A percentile compares a stretch with the other conserved stretches of the same genome.
Evolutionary conservation across 2,113 vertebrate genomes (phyloP).

Genomic region (Xiphias gladius): DNA sequence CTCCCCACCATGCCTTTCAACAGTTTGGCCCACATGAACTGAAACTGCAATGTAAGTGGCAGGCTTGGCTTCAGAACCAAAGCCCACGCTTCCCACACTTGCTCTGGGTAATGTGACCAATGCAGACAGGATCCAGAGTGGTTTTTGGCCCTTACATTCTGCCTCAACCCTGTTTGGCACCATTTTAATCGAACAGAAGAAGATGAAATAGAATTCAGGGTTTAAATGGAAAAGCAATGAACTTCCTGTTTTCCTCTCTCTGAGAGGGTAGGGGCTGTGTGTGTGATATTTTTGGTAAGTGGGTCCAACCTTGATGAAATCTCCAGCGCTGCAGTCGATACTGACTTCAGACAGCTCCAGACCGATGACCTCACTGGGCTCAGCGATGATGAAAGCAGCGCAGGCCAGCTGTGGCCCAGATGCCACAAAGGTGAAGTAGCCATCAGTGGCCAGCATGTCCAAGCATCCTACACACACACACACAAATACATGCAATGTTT

Average conservation of each 20-base stretch:
- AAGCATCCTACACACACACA: constrained; percentile 69
- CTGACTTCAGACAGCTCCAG: constrained; percentile 79
- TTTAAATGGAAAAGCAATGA: constrained; percentile 7
- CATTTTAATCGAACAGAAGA: constrained; percentile 37
- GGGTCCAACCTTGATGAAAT: constrained; percentile 79
- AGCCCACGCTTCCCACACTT: constrained; percentile 65
- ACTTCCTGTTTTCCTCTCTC: neutral
- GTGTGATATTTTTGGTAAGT: constrained; percentile 34
- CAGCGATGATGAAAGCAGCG: constrained; percentile 79
- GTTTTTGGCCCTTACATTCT: constrained; percentile 47
- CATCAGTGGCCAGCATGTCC: constrained; percentile 82
- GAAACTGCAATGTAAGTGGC: constrained; percentile 33
- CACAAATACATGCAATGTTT: neutral
- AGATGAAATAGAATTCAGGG: constrained; percentile 40
- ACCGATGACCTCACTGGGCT: constrained; percentile 79
- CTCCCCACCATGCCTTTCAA: constrained; percentile 21
- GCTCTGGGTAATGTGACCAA: constrained; percentile 65
- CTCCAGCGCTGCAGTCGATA: constrained; percentile 80
- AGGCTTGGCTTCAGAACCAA: constrained; percentile 69
- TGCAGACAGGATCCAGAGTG: constrained; percentile 34
- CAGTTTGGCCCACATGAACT: constrained; percentile 29
- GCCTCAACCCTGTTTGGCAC: constrained; percentile 48
- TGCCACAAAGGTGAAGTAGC: constrained; percentile 77
- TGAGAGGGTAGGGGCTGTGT: neutral
- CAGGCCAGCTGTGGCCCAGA: constrained; percentile 74